Evolutionary conservation across 2,797 vertebrate species (phyloP).

Genomic region (Myiotriccus ornatus): DNA sequence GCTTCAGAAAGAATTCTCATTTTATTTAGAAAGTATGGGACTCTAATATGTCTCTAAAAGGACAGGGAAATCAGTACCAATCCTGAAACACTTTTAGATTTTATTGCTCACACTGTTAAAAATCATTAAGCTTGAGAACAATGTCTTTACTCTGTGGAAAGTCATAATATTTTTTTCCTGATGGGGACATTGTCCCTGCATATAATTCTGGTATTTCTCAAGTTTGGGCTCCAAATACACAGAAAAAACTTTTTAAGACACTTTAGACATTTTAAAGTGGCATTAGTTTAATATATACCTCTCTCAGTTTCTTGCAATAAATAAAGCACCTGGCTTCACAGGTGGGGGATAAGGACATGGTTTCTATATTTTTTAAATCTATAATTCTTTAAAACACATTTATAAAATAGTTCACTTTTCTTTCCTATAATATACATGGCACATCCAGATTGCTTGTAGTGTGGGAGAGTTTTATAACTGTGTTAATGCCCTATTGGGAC

Average conservation of each 20-base stretch:
- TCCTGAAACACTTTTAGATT: neutral
- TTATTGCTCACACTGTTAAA: neutral
- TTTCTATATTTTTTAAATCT: neutral
- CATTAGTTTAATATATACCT: neutral
- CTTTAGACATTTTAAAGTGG: neutral
- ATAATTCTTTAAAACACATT: neutral
- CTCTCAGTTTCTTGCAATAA: constrained; percentile 25
- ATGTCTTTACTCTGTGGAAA: neutral
- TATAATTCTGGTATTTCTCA: neutral
- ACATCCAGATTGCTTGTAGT: neutral
- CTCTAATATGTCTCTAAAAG: neutral
- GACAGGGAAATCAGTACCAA: neutral
- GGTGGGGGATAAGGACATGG: neutral
- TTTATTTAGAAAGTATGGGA: neutral
- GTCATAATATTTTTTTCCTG: neutral
- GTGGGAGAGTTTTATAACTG: neutral
- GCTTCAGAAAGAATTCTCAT: neutral
- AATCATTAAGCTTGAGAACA: neutral
- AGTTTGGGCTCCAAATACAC: neutral
- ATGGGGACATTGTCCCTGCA: neutral
- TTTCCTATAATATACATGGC: neutral
- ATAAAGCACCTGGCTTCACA: constrained; percentile 46
- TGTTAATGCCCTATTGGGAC: neutral
- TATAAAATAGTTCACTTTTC: neutral
- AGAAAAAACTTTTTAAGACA: neutral